Evolutionary conservation across 2,113 vertebrate genomes (phyloP), one percentile per base, ranked within the genome.

Genomic region (Crotalus horridus): DNA sequence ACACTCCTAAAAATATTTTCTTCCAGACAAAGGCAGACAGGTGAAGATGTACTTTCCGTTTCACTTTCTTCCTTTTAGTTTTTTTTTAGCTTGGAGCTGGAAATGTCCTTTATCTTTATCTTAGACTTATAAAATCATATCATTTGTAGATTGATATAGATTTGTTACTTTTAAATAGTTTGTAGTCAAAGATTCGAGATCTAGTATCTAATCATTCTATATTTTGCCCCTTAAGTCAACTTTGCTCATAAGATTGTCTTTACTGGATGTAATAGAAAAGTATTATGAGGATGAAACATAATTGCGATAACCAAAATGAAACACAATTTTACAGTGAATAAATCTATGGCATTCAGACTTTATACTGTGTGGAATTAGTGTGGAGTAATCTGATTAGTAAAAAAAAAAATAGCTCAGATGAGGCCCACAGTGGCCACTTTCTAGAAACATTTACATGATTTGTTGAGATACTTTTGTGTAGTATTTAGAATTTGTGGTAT

Each of bases 241-340:
- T 59, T 89, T 85, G 69, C 9, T 92, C 92, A 39, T 81, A 93
- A 91, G 59, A 46, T 90, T 97, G 93, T 94, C 81, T 94, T 93
- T 92, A 95, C 29, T 91, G 26, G 89, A 74, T 89, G 87, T 90
- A 90, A 90, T 89, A 87, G 74, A 13, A 89, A 1, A 90, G 43
- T 33, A 51, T 95, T 95, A 81, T 69, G 55, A 90, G 74, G 12
- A 69, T 58, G 26, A 59, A 53, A 81, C 46, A 29, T 90, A 24
- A 81, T 55, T 46, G 9, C 89, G 29, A 93, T 55, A 29, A 81
- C 29, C 48, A 85, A 94, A 93, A 1, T 21, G 48, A 59, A 86
- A 5, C n/a, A 0, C 74, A 95, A 4, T 54, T 91, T 9, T 54
- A 9, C 13, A 9, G 33, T 93, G 54, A 20, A 29, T 48, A 92